phyloP scores from a whole-genome alignment of 2,113 vertebrate species.

The Passer montanus region DNA sequence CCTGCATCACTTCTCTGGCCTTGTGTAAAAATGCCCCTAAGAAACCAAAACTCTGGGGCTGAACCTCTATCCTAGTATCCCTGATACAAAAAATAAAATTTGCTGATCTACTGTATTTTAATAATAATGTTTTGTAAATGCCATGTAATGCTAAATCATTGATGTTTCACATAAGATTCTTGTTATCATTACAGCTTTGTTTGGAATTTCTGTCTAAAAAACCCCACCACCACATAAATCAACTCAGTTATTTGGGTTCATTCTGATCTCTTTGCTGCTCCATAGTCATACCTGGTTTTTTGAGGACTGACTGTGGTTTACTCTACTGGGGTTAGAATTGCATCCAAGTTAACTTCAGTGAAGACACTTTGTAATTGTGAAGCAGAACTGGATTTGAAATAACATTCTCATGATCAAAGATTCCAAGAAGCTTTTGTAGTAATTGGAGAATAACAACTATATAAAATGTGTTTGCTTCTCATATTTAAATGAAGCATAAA shows the following conservation, averaged over 20 bases:
- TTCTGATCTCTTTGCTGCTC: background rate
- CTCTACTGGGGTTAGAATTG: background rate
- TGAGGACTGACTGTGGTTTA: background rate
- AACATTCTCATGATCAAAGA: conserved; percentile 56
- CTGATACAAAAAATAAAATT: background rate
- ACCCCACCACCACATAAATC: background rate
- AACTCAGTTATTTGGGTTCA: background rate
- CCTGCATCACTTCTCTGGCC: background rate
- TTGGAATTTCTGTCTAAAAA: conserved; percentile 2
- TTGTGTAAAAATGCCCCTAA: background rate
- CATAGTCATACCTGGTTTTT: background rate
- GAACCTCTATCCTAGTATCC: background rate
- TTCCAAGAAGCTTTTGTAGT: conserved; percentile 49
- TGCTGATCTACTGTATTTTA: background rate
- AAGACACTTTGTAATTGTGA: background rate
- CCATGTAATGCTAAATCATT: background rate
- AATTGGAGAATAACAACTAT: conserved; percentile 55
- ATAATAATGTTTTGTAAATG: background rate
- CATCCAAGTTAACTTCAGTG: conserved; percentile 22
- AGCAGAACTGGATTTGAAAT: conserved; percentile 48
- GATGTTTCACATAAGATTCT: background rate
- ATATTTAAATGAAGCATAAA: conserved; percentile 60
- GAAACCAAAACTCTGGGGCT: background rate
- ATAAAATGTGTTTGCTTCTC: conserved; percentile 62
- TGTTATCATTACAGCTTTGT: background rate